Evolutionary conservation across 1,140 invertebrate genomes (phyloP).

Genomic region (Drosophila insularis): DNA sequence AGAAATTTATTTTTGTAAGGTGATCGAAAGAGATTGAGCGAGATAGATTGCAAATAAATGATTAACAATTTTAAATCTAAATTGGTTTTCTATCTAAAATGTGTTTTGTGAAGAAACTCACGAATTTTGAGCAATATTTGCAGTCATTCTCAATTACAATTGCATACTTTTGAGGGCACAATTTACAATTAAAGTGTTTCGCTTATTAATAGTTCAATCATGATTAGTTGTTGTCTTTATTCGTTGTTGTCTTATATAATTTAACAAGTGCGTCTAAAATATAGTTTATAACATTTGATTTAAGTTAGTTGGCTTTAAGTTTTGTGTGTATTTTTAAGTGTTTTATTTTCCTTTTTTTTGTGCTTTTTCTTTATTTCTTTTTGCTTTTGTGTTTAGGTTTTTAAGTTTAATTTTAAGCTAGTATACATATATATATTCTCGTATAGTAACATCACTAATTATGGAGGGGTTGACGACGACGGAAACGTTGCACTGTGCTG

Average conservation of each 20-base stretch:
- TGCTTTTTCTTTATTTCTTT: not conserved
- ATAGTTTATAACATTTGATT: slow-evolving; percentile 19
- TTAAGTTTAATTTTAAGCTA: slow-evolving; percentile 37
- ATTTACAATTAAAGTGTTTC: not conserved
- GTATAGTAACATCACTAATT: slow-evolving; percentile 52
- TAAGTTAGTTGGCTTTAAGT: slow-evolving; percentile 73
- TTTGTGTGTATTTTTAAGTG: not conserved
- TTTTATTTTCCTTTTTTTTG: no score
- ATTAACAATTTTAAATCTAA: not conserved
- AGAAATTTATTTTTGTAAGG: not conserved
- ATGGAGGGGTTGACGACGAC: slow-evolving; percentile 50
- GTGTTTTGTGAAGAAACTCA: no score
- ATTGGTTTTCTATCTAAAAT: no score
- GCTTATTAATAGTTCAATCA: not conserved
- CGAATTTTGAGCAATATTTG: not conserved
- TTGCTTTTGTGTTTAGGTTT: not conserved
- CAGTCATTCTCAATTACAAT: not conserved
- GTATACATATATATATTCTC: slow-evolving; percentile 2
- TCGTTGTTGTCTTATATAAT: slow-evolving; percentile 77
- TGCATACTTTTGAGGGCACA: not conserved
- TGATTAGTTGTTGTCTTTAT: slow-evolving; percentile 67
- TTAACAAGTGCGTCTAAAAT: slow-evolving; percentile 74
- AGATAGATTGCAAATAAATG: slow-evolving; percentile 11
- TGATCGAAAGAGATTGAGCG: not conserved
- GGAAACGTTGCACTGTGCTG: slow-evolving; percentile 12